Percentiles rank a stretch among this genome's conserved stretches.
These are phyloP conservation scores for Muntiacus muntjak DNA, from an alignment of 2,113 vertebrate genomes.

Conservation along the genomic window DNA sequence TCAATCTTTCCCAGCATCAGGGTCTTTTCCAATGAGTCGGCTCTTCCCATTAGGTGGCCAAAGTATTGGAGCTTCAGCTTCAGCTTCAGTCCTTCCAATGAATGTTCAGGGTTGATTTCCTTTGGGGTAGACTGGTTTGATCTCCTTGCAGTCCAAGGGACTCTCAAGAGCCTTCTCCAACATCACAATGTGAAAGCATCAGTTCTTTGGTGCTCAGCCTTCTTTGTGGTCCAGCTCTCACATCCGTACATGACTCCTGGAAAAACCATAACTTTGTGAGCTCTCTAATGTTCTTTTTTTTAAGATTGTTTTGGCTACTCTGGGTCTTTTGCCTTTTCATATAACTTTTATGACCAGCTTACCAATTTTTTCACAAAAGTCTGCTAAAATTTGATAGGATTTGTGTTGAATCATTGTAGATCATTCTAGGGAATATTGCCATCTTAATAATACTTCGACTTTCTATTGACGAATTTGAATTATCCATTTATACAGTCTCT, in stretches of 20 bases:
- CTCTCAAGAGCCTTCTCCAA: background rate
- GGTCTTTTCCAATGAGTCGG: rapidly evolving
- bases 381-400: background rate
- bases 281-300: background rate
- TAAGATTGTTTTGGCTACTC: background rate
- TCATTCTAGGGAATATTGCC: background rate
- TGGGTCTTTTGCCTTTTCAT: background rate
- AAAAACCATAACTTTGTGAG: background rate
- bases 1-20: background rate
- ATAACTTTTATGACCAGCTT: background rate
- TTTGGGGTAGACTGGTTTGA: background rate
- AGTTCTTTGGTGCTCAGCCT: background rate
- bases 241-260: background rate
- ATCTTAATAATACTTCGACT: background rate
- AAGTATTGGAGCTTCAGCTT: background rate
- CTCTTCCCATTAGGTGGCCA: background rate
- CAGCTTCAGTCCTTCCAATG: background rate
- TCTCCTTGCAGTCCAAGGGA: background rate
- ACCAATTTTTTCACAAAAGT: background rate
- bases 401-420: background rate
- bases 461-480: background rate
- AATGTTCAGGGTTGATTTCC: background rate
- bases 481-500: background rate
- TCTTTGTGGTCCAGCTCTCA: background rate
- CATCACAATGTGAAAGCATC: background rate